phyloP scores from a whole-genome alignment of 2,113 vertebrate species.

The Setophaga petechia region DNA sequence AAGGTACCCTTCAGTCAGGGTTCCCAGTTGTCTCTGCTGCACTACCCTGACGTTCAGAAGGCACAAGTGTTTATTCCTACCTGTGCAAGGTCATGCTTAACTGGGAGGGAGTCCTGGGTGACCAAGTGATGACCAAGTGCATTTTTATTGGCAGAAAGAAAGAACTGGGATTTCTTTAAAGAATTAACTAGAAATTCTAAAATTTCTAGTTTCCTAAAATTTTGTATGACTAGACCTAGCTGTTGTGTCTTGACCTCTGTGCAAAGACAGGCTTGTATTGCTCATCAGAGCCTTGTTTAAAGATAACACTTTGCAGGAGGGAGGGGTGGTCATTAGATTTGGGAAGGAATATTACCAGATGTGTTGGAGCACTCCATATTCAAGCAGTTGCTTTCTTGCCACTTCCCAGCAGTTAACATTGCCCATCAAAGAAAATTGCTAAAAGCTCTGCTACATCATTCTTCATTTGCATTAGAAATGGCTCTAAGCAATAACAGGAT shows the following conservation, averaged over 20 bases:
- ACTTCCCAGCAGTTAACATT: conserved; percentile 16
- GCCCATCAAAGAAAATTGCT: conserved; percentile 62
- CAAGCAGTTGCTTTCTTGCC: conserved; percentile 10
- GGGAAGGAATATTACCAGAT: background rate
- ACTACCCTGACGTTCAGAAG: background rate
- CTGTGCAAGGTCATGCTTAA: background rate
- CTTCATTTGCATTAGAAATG: conserved; percentile 65
- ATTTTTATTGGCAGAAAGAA: background rate
- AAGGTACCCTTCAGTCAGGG: background rate
- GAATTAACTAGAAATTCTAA: background rate
- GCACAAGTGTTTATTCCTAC: background rate
- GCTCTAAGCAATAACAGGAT: conserved; percentile 62
- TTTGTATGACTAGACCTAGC: background rate
- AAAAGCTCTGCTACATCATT: conserved; percentile 43
- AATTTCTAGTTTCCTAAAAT: background rate
- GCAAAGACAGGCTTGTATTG: background rate
- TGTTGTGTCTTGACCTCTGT: background rate
- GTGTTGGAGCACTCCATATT: background rate
- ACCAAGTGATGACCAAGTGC: background rate
- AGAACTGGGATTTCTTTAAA: background rate
- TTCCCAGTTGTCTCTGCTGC: background rate
- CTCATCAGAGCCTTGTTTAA: background rate
- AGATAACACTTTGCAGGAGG: background rate
- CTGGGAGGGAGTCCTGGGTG: background rate
- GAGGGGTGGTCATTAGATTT: background rate